phyloP scores from a whole-genome alignment of 2,888 invertebrate genomes.

The Troides oblongomaculatus region DNA sequence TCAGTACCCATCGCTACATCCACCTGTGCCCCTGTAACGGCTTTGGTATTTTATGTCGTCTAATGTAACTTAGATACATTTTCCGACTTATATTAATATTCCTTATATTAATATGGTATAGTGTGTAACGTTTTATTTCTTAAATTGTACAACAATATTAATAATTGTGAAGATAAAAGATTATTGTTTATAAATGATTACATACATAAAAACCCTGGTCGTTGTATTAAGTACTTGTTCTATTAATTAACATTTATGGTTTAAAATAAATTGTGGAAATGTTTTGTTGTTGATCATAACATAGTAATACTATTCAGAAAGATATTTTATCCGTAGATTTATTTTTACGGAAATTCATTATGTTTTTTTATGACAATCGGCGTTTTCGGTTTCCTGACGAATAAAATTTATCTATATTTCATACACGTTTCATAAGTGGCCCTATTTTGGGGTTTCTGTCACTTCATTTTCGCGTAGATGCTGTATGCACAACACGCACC shows the following conservation, averaged over 20 bases:
- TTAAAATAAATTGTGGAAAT: too few relatives aligned
- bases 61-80: conserved; percentile 16
- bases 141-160: neutral
- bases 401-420: conserved; percentile 12
- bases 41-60: conserved; percentile 27
- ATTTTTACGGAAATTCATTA: neutral
- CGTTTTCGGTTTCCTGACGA: neutral
- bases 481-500: conserved; percentile 1
- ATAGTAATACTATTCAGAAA: neutral
- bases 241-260: too few relatives aligned
- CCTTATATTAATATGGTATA: neutral
- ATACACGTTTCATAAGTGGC: conserved; percentile 12
- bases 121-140: neutral
- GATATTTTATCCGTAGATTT: neutral
- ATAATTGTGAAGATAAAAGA: too few relatives aligned
- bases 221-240: too few relatives aligned
- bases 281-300: too few relatives aligned
- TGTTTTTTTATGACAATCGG: neutral
- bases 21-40: conserved; percentile 28
- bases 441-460: conserved; percentile 21
- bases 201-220: too few relatives aligned
- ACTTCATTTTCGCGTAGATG: conserved; percentile 18
- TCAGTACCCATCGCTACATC: conserved; percentile 26
- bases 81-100: neutral
- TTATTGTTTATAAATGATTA: too few relatives aligned